Conservation (phyloP, 2,888 invertebrate genomes). For the Brassicogethes aeneus region DNA sequence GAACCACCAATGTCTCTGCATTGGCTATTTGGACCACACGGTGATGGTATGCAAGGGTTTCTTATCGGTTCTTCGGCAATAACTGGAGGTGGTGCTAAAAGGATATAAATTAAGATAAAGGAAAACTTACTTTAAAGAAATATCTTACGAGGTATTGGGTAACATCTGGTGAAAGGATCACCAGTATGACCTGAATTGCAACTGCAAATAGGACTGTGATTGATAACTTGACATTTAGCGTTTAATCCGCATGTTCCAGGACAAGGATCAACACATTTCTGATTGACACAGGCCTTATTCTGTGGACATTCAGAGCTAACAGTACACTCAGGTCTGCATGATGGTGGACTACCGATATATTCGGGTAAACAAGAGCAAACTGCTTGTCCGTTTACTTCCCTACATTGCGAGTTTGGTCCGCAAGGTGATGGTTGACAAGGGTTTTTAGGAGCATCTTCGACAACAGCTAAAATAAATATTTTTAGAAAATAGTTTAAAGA, state of each 20-base stretch:
- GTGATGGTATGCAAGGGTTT: slow-evolving; percentile 62
- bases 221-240: slow-evolving; percentile 62
- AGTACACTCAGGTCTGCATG: slow-evolving; percentile 71
- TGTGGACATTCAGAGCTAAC: slow-evolving; percentile 66
- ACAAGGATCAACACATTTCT: slow-evolving; percentile 73
- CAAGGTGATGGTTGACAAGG: slow-evolving; percentile 52
- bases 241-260: slow-evolving; percentile 60
- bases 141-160: slow-evolving; percentile 31
- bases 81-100: slow-evolving; percentile 21
- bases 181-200: slow-evolving; percentile 55
- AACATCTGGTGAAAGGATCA: slow-evolving; percentile 61
- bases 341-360: slow-evolving; percentile 65
- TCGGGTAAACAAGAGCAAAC: slow-evolving; percentile 66
- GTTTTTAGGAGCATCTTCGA: slow-evolving; percentile 41
- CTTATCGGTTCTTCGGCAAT: slow-evolving; percentile 33
- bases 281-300: slow-evolving; percentile 64
- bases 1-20: slow-evolving; percentile 61
- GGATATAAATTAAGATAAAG: slow-evolving; percentile 1
- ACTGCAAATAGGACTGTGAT: slow-evolving; percentile 72
- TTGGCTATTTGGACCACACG: slow-evolving; percentile 69
- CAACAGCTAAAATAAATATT: slow-evolving; percentile 16
- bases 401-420: slow-evolving; percentile 69
- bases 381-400: slow-evolving; percentile 59
- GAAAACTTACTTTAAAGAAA: background rate
- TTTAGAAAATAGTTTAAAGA: slow-evolving; percentile 3